Evolutionary conservation across 1,140 invertebrate genomes (phyloP), one percentile per base, ranked within the genome.

Genomic region (Acyrthosiphon pisum): DNA sequence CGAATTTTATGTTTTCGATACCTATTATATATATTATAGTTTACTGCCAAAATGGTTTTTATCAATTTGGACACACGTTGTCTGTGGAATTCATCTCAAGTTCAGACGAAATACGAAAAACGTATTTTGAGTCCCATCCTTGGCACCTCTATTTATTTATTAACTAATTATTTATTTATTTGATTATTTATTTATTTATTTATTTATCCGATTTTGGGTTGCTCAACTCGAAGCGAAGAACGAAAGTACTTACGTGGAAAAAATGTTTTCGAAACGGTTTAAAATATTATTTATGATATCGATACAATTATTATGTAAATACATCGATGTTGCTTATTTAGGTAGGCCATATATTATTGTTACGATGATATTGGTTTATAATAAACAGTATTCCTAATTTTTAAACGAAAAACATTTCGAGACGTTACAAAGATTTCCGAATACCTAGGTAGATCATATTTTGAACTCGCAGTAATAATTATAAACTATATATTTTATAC

Each of bases 1-100:
- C 88, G 88, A 56, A 56, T 37, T 37, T 88, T 88, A 88, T 88
- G 86, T 88, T 88, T 88, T 88, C 26, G 6, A 76, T 76, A 76
- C 60, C 60, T 76, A 76, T 83, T 83, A 37, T 22, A 22, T 41
- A 50, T 50, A 50, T 53, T 53, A 44, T 84, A 44, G 9, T 44
- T 26, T 0, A 83, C 20, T 84, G n/a, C 60, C 3, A 7, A 26
- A 23, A 22, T 37, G 1, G 3, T 84, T 44, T 84, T 4, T 3
- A 22, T 44, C 1, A 26, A 41, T 84, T 44, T 84, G 22, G 11
- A 84, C 14, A 22, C 1, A 26, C 23, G 2, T 46, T n/a, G 30
- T n/a, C 11, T n/a, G 18, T 18, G 0, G 46, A 35, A 86, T 9
- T 50, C 2, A 35, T 22, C 23, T 44, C 22, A 22, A 88, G 41